Evolutionary conservation across 2,888 invertebrate species (phyloP), one percentile per base, ranked within the genome.

Genomic region (Dyspetes luteomarginatus): DNA sequence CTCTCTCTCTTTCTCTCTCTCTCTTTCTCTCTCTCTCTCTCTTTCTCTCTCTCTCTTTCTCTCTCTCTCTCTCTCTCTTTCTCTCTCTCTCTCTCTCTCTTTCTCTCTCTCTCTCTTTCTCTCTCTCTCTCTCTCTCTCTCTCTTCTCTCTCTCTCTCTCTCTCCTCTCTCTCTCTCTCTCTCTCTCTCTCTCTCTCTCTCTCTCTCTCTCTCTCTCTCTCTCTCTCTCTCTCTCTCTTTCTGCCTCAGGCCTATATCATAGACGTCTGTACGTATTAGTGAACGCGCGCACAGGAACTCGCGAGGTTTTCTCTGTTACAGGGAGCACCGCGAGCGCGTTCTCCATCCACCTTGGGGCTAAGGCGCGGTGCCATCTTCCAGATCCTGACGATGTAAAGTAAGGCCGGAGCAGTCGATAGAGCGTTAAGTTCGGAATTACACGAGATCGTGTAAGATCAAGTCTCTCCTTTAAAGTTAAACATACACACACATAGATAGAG

Each of bases 401-500:
- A 12, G 7, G 7, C 45, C 3, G 30, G 28, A 58, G 19, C 3
- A 72, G 60, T 72, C 76, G 72, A 81, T 76, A 72, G 72, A 81
- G 76, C 80, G 76, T 76, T 81, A 81, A 76, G 72, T 62, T 50
- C 76, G 71, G 76, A 80, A 80, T 72, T 76, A 76, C 80, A 72
- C 48, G 62, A 67, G 72, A 76, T 80, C 76, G 68, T 72, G 77
- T 68, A 76, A 76, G 80, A 80, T 80, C 76, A 67, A 72, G 72
- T 72, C 72, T 76, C 67, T 67, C 62, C 41, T 72, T 56, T 30
- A 15, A 67, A 28, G 36, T 17, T 64, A 12, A 30, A 62, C 52
- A 69, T 15, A 15, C 24, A 19, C 24, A 45, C 7, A 19, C 41
- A 30, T 50, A 12, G 55, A 69, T 4, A 15, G 17, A 56, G 30